Base-by-base conservation (phyloP, 2,888 invertebrate genomes). In the Schizotus pectinicornis region DNA sequence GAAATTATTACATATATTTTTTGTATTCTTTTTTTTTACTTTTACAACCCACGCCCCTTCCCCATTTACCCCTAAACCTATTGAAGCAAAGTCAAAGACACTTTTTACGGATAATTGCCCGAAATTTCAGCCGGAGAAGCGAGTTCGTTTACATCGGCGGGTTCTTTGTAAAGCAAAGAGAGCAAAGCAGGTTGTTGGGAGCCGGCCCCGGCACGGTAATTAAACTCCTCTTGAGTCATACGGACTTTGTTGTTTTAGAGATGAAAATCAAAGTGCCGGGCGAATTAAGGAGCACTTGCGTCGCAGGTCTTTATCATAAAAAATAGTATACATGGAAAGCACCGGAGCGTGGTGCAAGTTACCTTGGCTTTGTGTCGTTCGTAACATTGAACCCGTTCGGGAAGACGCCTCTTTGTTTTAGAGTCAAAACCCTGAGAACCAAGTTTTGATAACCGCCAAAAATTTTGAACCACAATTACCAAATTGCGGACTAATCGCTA, bases 1-100 rank as follows among this genome's bases (percentile, higher is more conserved):
- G 73, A 71, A 73, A 74, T 73, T 74, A 73, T 70, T 22, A 74
- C 73, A 72, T 74, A 74, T 54, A 73, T 74, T 74, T 72, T 74
- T 71, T 73, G 69, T 72, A 73, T 71, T 69, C 57, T 62, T 56
- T 68, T 41, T 47, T 47, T 47, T 50, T 50, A 45, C 38, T 50
- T 33, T 39, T 56, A 34, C 49, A 11, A 39, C 31, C 37, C 22
- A 22, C 22, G 34, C 39, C 32, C 31, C 11, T 38, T 48, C 49
- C 49, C 41, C n/a, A 38, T 11, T 7, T 39, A 9, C 11, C 11
- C 9, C 22, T 9, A 3, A 3, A n/a, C 2, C 39, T 13, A 39
- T 38, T 9, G 39, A 8, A 7, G 13, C 11, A 37, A 48, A 39
- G 9, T 31, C 36, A 14, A 32, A 35, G 34, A 14, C 39, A 43